phyloP scores from a whole-genome alignment of 2,888 invertebrate species.

The Calliopum simillimum region DNA sequence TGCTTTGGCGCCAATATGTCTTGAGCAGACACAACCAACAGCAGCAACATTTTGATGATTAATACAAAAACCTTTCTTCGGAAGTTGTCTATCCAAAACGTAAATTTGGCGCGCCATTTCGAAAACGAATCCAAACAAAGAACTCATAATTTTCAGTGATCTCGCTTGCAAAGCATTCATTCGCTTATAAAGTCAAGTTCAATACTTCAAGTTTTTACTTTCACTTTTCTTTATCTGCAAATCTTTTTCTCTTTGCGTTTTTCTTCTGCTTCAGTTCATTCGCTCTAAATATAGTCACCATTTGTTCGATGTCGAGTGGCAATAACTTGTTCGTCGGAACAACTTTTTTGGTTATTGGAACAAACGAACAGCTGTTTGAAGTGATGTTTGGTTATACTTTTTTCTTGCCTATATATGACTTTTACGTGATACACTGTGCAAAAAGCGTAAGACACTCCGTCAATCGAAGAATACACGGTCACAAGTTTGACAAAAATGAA shows the following conservation, averaged over 20 bases:
- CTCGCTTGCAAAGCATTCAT: no score
- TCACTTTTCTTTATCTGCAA: constrained; percentile 47
- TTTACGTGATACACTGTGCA: no score
- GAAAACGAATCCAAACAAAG: neutral
- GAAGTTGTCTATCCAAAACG: no score
- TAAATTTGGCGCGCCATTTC: no score
- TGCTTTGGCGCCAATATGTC: constrained; percentile 10
- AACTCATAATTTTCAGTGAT: constrained; percentile 37
- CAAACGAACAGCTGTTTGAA: constrained; percentile 25
- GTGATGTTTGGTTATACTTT: neutral
- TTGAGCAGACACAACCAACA: neutral
- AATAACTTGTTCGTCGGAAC: neutral
- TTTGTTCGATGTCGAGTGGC: constrained; percentile 41
- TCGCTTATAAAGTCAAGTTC: constrained; percentile 57
- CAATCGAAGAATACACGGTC: no score
- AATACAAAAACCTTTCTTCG: no score
- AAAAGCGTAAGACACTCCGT: no score
- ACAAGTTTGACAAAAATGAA: no score
- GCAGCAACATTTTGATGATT: neutral
- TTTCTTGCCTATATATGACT: no score
- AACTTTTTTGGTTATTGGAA: constrained; percentile 24
- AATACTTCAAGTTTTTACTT: constrained; percentile 50
- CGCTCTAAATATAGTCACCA: constrained; percentile 46
- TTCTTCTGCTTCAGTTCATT: neutral
- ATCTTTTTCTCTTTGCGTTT: neutral